Conservation (phyloP, 2,888 invertebrate species). For the Andrena chrysosceles region DNA sequence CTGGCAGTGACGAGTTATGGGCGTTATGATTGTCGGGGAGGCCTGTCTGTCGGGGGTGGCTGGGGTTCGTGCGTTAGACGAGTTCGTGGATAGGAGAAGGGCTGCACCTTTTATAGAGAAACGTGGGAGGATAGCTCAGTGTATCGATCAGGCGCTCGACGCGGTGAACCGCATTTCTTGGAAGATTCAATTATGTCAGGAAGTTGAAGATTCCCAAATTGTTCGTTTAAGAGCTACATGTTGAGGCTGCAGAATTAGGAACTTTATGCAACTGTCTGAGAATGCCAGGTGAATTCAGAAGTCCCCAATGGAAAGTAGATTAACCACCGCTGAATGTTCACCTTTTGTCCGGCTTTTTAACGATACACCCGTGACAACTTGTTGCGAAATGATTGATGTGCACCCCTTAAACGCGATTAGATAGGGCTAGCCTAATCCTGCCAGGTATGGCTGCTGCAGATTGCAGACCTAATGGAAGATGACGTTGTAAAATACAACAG, state of each 20-base stretch:
- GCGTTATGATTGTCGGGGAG: neutral
- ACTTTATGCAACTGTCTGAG: neutral
- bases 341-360: neutral
- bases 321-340: neutral
- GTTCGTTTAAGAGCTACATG: too few relatives aligned
- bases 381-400: slow-evolving; percentile 58
- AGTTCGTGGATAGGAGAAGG: too few relatives aligned
- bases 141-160: too few relatives aligned
- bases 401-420: slow-evolving; percentile 35
- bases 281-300: neutral
- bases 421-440: slow-evolving; percentile 52
- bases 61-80: neutral
- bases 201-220: too few relatives aligned
- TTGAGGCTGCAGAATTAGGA: neutral
- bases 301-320: neutral
- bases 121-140: too few relatives aligned
- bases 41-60: too few relatives aligned
- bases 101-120: too few relatives aligned
- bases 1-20: slow-evolving; percentile 17
- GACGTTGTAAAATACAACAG: slow-evolving; percentile 68
- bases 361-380: slow-evolving; percentile 37
- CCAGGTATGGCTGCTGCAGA: slow-evolving; percentile 38
- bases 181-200: too few relatives aligned
- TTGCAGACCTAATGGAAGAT: slow-evolving; percentile 65
- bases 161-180: too few relatives aligned